Percentiles rank a stretch among this genome's conserved stretches.
Evolutionary conservation across 2,797 vertebrate genomes (phyloP).

Genomic region (Molossus alvarezi): DNA sequence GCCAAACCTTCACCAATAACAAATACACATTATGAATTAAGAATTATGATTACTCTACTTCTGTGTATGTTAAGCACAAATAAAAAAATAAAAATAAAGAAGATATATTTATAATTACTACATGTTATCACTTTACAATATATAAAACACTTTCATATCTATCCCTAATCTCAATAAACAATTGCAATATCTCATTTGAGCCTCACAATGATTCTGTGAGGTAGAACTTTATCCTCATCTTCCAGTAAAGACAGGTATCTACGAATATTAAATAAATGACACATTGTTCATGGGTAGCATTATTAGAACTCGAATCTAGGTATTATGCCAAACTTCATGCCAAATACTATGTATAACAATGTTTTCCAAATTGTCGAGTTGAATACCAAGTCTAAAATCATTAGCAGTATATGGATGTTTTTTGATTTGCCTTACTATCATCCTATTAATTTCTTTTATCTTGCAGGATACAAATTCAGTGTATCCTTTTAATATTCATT

Average conservation of each 20-base stretch:
- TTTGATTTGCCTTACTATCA: neutral
- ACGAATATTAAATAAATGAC: neutral
- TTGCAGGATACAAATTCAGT: neutral
- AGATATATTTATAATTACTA: neutral
- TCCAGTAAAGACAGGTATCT: neutral
- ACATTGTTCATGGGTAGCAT: neutral
- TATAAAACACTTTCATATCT: neutral
- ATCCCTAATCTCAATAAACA: neutral
- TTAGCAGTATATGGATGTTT: neutral
- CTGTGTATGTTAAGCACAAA: neutral
- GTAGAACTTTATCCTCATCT: neutral
- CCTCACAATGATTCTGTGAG: neutral
- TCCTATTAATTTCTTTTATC: neutral
- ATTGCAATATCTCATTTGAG: conserved; percentile 14
- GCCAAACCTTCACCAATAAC: neutral
- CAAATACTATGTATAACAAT: neutral
- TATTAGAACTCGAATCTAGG: neutral
- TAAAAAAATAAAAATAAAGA: neutral
- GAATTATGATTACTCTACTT: neutral
- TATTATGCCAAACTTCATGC: neutral
- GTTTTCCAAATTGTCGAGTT: neutral
- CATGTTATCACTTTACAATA: neutral
- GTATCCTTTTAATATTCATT: neutral
- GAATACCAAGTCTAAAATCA: neutral
- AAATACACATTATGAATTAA: neutral